These are phyloP conservation scores for Carduelis carduelis DNA, from an alignment of 2,797 vertebrate genomes.

Conservation along the genomic window DNA sequence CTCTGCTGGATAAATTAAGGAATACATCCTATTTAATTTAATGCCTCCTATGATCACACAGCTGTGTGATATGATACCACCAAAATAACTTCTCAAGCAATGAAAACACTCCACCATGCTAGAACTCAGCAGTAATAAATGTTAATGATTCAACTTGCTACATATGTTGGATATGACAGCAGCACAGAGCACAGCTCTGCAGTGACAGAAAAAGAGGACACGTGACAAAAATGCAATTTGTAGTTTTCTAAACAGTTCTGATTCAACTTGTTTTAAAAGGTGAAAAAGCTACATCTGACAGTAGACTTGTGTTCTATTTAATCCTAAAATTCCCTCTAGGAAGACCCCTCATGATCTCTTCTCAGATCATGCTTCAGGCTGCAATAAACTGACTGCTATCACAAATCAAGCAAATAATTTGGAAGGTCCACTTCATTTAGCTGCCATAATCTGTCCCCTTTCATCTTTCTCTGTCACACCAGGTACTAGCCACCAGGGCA, in stretches of 20 bases:
- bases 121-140: not conserved
- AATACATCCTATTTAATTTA: constrained; percentile 19
- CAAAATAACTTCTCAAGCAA: constrained; percentile 6
- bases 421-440: not conserved
- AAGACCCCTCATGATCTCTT: not conserved
- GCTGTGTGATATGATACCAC: constrained; percentile 11
- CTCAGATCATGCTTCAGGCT: not conserved
- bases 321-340: not conserved
- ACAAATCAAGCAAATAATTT: not conserved
- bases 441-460: not conserved
- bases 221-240: not conserved
- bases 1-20: not conserved
- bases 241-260: not conserved
- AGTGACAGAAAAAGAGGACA: not conserved
- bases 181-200: not conserved
- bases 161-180: not conserved
- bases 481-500: not conserved
- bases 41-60: constrained; percentile 1
- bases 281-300: not conserved
- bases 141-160: not conserved
- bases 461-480: not conserved
- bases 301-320: not conserved
- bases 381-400: not conserved
- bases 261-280: not conserved
- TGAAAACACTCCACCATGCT: not conserved